Conservation (phyloP, 2,888 invertebrate species). For the Harpagoxenus sublaevis region DNA sequence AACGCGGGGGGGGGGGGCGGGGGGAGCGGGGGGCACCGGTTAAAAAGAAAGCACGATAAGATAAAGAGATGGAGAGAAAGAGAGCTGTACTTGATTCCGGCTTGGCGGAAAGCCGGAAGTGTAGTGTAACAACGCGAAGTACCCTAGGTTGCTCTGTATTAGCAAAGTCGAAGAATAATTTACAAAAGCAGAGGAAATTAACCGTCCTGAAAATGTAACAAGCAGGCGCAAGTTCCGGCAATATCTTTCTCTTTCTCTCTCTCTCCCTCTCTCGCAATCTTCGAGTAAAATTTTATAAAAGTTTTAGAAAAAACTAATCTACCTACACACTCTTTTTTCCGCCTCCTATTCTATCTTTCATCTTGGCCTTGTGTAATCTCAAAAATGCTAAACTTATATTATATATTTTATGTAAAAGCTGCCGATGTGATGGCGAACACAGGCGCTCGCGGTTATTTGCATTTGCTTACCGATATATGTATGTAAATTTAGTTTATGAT, state of each 20-base stretch:
- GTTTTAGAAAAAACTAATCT: not conserved
- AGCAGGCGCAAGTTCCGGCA: constrained; percentile 3
- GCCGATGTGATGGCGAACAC: not conserved
- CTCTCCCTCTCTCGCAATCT: not conserved
- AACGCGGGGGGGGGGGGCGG: no score
- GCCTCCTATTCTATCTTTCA: not conserved
- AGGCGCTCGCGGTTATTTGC: not conserved
- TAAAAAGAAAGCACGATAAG: constrained; percentile 13
- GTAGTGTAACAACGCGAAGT: not conserved
- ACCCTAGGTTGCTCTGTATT: not conserved
- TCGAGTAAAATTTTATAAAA: constrained; percentile 3
- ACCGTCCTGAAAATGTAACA: constrained; percentile 43
- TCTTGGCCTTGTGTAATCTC: not conserved
- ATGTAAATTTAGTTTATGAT: not conserved
- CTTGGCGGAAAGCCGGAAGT: constrained; percentile 11
- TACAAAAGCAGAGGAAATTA: constrained; percentile 51
- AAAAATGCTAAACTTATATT: constrained; percentile 4
- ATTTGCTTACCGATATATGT: not conserved
- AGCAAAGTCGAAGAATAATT: constrained; percentile 22
- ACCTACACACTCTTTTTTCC: not conserved
- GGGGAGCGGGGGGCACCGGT: not conserved
- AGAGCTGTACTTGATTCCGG: constrained; percentile 6
- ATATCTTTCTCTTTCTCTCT: not conserved
- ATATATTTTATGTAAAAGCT: not conserved
- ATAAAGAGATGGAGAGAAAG: not conserved